Conservation (phyloP, 2,888 invertebrate species). For the Leucophora obtusa region DNA sequence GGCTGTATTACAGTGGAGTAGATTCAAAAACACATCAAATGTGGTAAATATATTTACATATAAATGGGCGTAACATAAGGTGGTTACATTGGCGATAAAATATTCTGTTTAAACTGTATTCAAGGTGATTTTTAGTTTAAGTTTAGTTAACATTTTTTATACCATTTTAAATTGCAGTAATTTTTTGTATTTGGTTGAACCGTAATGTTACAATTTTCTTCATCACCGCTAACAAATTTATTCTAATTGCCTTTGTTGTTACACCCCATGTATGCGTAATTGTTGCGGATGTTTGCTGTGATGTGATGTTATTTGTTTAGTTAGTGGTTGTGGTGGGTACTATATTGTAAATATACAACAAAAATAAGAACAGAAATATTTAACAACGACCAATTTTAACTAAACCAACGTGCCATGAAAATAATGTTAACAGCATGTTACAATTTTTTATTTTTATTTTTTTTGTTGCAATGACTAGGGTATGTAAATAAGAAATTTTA, state of each 20-base stretch:
- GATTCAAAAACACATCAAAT: conserved; percentile 51
- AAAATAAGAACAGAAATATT: conserved; percentile 20
- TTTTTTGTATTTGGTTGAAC: conserved; percentile 10
- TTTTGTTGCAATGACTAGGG: conserved; percentile 10
- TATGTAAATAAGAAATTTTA: not conserved
- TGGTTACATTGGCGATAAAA: conserved; percentile 52
- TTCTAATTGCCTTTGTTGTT: conserved; percentile 62
- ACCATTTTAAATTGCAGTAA: conserved; percentile 42
- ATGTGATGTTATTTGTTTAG: conserved; percentile 58
- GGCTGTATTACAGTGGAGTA: conserved; percentile 29
- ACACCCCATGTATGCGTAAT: conserved; percentile 55
- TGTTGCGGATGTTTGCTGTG: conserved; percentile 61
- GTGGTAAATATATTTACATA: conserved; percentile 70
- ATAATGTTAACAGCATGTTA: conserved; percentile 62
- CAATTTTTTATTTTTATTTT: conserved; percentile 31
- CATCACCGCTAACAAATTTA: conserved; percentile 63
- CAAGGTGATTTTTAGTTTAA: conserved; percentile 58
- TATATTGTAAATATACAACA: conserved; percentile 36
- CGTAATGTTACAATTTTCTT: conserved; percentile 55
- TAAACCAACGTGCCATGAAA: conserved; percentile 58
- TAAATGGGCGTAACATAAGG: conserved; percentile 76
- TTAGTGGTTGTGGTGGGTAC: conserved; percentile 57
- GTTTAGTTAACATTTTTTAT: conserved; percentile 29
- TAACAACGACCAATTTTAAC: conserved; percentile 54
- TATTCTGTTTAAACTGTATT: conserved; percentile 17